Percentiles rank a stretch among this genome's conserved stretches.
Evolutionary conservation across 2,113 vertebrate genomes (phyloP).

Genomic region (Channa argus): DNA sequence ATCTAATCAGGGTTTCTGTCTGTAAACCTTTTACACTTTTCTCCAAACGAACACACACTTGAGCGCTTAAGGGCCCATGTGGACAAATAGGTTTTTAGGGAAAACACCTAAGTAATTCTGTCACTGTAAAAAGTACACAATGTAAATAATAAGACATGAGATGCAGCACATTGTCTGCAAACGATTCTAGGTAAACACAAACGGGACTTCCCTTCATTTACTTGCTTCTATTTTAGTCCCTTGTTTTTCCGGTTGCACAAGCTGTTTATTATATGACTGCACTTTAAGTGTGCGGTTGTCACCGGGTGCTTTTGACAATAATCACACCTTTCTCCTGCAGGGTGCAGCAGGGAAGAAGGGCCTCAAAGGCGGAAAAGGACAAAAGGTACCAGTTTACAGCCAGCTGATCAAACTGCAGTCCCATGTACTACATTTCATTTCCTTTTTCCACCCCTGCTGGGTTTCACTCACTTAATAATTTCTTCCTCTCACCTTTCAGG

Average conservation of each 20-base stretch:
- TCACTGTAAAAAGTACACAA: too few species aligned
- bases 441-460: constrained; percentile 20
- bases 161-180: too few species aligned
- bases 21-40: too few species aligned
- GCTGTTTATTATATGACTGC: background rate
- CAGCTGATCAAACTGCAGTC: background rate
- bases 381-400: constrained; percentile 74
- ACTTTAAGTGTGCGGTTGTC: background rate
- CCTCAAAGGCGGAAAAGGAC: constrained; percentile 70
- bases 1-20: too few species aligned
- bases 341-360: constrained; percentile 75
- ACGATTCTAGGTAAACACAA: background rate
- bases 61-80: too few species aligned
- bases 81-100: too few species aligned
- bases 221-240: background rate
- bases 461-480: background rate
- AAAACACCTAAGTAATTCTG: background rate
- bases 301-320: background rate
- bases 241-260: background rate
- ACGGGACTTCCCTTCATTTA: constrained; percentile 13
- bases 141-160: too few species aligned
- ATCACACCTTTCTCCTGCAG: constrained; percentile 51
- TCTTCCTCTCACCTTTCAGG: constrained; percentile 65
- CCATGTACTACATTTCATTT: background rate
- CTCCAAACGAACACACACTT: too few species aligned